phyloP scores from a whole-genome alignment of 2,888 invertebrate genomes.

The Capitulum mitella region DNA sequence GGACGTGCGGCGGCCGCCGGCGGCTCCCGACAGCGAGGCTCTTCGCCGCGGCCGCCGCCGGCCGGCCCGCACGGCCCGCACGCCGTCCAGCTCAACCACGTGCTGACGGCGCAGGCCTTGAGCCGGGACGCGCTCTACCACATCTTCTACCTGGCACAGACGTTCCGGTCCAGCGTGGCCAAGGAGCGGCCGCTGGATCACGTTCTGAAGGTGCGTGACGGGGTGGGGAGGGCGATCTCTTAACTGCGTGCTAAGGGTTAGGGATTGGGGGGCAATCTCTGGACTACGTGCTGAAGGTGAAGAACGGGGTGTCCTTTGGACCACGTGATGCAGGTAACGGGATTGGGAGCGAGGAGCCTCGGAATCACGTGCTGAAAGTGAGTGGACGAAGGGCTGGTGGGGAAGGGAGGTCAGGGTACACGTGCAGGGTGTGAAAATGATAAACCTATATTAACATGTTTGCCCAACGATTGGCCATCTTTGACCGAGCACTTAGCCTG shows the following conservation, averaged over 20 bases:
- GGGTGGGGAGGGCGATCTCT: not conserved
- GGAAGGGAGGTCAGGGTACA: too few relatives aligned
- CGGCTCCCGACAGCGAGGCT: conserved; percentile 41
- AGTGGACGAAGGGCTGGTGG: too few relatives aligned
- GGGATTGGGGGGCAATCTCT: conserved; percentile 70
- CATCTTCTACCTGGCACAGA: conserved; percentile 88
- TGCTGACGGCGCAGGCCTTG: conserved; percentile 78
- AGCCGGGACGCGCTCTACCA: conserved; percentile 82
- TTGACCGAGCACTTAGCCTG: too few relatives aligned
- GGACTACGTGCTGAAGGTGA: conserved; percentile 46
- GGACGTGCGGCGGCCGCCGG: conserved; percentile 37
- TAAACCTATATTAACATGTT: too few relatives aligned
- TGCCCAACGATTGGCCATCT: too few relatives aligned
- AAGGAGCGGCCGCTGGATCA: conserved; percentile 79
- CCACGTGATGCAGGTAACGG: too few relatives aligned
- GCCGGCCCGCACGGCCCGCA: not conserved
- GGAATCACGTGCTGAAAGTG: too few relatives aligned
- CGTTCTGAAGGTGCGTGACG: conserved; percentile 56
- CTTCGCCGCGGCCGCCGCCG: not conserved
- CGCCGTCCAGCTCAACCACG: conserved; percentile 56
- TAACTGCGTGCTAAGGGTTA: too few relatives aligned
- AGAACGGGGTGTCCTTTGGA: too few relatives aligned
- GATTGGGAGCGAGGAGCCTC: too few relatives aligned
- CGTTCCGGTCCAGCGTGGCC: conserved; percentile 68
- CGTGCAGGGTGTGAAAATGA: too few relatives aligned